Evolutionary conservation across 2,113 vertebrate genomes (phyloP), one percentile per base, ranked within the genome.

Genomic region (Toxostoma redivivum): DNA sequence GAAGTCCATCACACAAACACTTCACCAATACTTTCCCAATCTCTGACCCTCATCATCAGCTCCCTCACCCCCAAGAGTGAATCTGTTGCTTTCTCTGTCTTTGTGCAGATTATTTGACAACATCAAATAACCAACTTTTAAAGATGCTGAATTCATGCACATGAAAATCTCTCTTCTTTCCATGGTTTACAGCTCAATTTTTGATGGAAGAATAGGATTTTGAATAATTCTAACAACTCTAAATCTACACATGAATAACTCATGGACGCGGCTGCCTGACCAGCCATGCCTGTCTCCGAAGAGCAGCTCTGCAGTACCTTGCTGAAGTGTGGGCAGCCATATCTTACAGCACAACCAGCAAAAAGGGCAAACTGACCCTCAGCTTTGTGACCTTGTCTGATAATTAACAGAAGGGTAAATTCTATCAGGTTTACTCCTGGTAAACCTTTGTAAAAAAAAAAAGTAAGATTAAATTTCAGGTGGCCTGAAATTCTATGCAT

Each of bases 51-150:
- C 47, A 38, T 8, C 38, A 9, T 10, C 33, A 70, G 38, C 23
- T 81, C 48, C 23, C 27, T 66, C 20, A n/a, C 4, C 2, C 42
- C n/a, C 51, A 53, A 10, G 0, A 64, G 5, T 1, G 2, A 62
- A 40, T 28, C 50, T 45, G 6, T 37, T 71, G 25, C 33, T 37
- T 30, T 21, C 53, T 73, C 65, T 86, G 72, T 79, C 47, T 79
- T 37, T 15, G 15, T 21, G 8, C 20, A 86, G 15, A 21, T 90
- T 76, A 71, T 31, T 51, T 77, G 38, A 54, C 22, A 58, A 48
- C 3, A 42, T 18, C 23, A 51, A 35, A 57, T 30, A 28, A 51
- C 10, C 15, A 40, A 18, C 25, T 66, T 76, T 4, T 25, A 53
- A 82, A 80, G 7, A 65, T 3, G 2, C 2, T 24, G n/a, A 88